Percentiles rank a stretch among this genome's conserved stretches.
These are phyloP conservation scores for Agrypnia vestita DNA, from an alignment of 1,140 invertebrate species.

Conservation along the genomic window DNA sequence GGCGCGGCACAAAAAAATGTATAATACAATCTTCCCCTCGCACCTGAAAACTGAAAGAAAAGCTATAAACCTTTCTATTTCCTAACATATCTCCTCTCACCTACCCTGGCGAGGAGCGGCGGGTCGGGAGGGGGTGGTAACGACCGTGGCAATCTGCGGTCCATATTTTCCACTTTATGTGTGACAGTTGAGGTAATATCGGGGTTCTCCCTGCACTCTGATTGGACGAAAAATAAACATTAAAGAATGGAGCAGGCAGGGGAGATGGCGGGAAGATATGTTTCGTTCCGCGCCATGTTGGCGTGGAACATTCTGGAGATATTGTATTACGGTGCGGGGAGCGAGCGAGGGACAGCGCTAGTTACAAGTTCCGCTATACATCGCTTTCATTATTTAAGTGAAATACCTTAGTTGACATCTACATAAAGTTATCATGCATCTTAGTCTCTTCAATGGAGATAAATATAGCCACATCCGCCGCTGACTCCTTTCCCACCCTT, in stretches of 20 bases:
- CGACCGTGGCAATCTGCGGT: constrained; percentile 69
- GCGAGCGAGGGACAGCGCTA: constrained; percentile 10
- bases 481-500: too few species aligned
- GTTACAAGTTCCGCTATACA: not conserved
- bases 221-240: constrained; percentile 76
- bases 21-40: constrained; percentile 58
- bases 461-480: too few species aligned
- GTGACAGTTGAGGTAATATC: constrained; percentile 76
- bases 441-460: too few species aligned
- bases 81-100: constrained; percentile 55
- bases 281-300: constrained; percentile 51
- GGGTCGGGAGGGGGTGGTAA: constrained; percentile 59
- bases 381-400: too few species aligned
- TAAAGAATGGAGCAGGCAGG: constrained; percentile 71
- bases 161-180: constrained; percentile 76
- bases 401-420: too few species aligned
- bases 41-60: constrained; percentile 71
- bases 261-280: constrained; percentile 44
- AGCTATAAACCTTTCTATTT: constrained; percentile 72
- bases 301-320: constrained; percentile 51
- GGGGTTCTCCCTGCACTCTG: constrained; percentile 72
- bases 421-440: too few species aligned
- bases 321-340: constrained; percentile 48
- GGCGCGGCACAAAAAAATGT: constrained; percentile 49
- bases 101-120: not conserved